Percentiles rank a stretch among this genome's conserved stretches.
phyloP scores from a whole-genome alignment of 2,797 vertebrate genomes.

The Tamandua tetradactyla region DNA sequence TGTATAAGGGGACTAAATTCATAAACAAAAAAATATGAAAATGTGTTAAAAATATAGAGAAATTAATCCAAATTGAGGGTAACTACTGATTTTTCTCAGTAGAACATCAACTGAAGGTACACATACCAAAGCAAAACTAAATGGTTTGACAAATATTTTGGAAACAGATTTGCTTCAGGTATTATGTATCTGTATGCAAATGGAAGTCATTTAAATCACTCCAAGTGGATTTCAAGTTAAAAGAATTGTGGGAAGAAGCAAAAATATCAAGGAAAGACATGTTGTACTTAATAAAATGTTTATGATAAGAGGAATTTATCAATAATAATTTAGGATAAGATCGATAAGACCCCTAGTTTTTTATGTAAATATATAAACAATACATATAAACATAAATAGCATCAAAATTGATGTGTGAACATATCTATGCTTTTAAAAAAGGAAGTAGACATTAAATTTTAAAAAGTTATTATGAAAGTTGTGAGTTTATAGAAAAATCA shows the following conservation, averaged over 20 bases:
- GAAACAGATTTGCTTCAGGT: background rate
- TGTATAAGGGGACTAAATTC: too few relatives aligned
- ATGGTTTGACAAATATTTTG: background rate
- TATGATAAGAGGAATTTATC: background rate
- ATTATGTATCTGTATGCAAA: background rate
- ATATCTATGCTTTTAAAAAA: too few relatives aligned
- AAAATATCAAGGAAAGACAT: background rate
- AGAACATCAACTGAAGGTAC: background rate
- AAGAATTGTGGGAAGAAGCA: background rate
- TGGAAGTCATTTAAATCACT: background rate
- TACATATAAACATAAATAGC: background rate
- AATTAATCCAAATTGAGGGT: background rate
- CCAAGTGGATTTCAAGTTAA: background rate
- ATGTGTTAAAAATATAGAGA: background rate
- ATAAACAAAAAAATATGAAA: background rate
- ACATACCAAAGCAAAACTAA: background rate
- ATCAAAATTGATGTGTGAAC: background rate
- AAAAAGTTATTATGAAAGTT: too few relatives aligned
- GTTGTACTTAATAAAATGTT: background rate
- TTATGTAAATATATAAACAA: background rate
- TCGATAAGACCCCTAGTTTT: background rate
- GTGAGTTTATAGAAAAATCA: too few relatives aligned
- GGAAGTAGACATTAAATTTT: too few relatives aligned
- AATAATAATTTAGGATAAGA: background rate
- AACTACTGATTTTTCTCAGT: background rate